A percentile compares a stretch with the other conserved stretches of the same genome.
Evolutionary conservation across 2,888 invertebrate species (phyloP).

Genomic region (Linnaemya tessellans): DNA sequence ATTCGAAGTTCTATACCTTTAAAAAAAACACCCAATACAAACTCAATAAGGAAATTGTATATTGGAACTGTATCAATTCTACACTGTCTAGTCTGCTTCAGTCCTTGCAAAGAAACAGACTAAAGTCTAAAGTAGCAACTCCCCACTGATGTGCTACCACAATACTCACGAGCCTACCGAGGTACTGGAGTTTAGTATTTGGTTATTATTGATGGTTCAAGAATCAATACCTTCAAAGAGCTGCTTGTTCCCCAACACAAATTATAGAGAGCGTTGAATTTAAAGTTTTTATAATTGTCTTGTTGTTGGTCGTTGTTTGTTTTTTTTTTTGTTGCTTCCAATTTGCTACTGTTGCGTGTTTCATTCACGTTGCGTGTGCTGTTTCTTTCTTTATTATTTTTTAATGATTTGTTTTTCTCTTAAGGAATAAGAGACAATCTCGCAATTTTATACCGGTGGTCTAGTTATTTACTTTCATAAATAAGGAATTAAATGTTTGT

Average conservation of each 20-base stretch:
- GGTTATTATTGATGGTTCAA: no score
- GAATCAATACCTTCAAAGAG: background rate
- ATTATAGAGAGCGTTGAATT: conserved; percentile 17
- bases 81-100: no score
- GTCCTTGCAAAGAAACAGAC: no score
- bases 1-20: no score
- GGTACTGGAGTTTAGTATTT: no score
- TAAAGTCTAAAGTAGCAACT: no score
- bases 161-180: no score
- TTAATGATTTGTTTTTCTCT: background rate
- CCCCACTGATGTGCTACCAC: no score
- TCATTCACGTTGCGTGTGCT: conserved; percentile 28
- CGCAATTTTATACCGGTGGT: conserved; percentile 33
- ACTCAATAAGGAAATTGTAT: no score
- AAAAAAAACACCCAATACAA: no score
- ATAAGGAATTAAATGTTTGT: conserved; percentile 3
- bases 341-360: conserved; percentile 46
- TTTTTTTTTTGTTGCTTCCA: background rate
- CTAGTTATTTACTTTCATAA: conserved; percentile 21
- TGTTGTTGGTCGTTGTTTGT: background rate
- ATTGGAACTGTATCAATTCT: no score
- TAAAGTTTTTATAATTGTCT: conserved; percentile 17
- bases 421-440: background rate
- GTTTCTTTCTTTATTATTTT: background rate
- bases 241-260: background rate